Conservation (phyloP, 2,888 invertebrate genomes). For the Antitype chi region DNA sequence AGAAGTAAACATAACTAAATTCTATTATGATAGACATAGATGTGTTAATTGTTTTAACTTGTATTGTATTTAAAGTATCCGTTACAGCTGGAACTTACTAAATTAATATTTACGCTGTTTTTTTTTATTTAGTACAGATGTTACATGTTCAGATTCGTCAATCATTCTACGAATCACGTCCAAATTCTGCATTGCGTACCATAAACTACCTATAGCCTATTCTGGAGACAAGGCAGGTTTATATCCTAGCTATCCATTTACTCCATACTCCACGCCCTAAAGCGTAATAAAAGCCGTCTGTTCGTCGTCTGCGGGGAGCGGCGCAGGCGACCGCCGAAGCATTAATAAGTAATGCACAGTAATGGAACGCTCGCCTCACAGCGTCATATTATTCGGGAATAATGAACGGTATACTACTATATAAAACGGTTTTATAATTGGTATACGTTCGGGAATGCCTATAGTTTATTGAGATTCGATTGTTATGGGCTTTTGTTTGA, state of each 20-base stretch:
- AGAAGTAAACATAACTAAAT: neutral
- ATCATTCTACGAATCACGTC: neutral
- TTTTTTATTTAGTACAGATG: neutral
- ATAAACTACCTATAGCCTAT: neutral
- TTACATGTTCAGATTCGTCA: neutral
- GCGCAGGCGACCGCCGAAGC: constrained; percentile 62
- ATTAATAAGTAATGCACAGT: constrained; percentile 83
- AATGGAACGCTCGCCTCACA: constrained; percentile 76
- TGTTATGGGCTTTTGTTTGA: constrained; percentile 25
- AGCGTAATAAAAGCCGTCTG: constrained; percentile 64
- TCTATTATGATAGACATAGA: neutral
- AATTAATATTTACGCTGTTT: neutral
- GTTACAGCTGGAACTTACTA: neutral
- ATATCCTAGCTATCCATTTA: constrained; percentile 29
- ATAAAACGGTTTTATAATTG: constrained; percentile 65
- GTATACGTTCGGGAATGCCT: constrained; percentile 27
- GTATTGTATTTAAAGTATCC: neutral
- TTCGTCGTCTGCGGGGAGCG: constrained; percentile 63
- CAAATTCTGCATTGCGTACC: neutral
- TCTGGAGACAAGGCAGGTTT: neutral
- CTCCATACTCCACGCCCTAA: constrained; percentile 33
- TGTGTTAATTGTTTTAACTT: neutral
- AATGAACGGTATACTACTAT: constrained; percentile 63
- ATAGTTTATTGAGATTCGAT: constrained; percentile 45
- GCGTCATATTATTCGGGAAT: constrained; percentile 61